Percentiles rank a stretch among this genome's conserved stretches.
These are phyloP conservation scores for Ascidia mentula DNA, from an alignment of 23 tunicate genomes.

Conservation along the genomic window DNA sequence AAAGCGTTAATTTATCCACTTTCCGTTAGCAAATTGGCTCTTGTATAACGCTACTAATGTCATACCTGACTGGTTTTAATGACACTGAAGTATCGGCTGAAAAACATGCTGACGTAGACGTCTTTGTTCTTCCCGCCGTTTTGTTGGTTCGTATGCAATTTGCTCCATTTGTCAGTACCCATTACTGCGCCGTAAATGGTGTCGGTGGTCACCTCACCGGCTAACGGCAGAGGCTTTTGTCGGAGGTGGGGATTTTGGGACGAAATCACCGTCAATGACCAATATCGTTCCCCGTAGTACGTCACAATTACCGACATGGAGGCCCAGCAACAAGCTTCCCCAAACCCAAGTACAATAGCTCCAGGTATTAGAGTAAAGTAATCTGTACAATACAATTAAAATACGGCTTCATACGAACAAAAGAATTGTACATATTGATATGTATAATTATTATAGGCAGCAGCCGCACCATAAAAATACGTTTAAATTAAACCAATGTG, in stretches of 20 bases:
- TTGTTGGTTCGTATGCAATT: not conserved
- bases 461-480: too few species aligned
- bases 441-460: too few species aligned
- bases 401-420: too few species aligned
- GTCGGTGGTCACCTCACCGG: not conserved
- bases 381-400: not conserved
- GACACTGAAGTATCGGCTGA: not conserved
- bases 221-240: not conserved
- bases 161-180: not conserved
- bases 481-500: too few species aligned
- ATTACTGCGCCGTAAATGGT: not conserved
- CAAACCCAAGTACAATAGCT: slow-evolving; percentile 2
- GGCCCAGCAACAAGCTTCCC: slow-evolving; percentile 19
- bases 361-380: not conserved
- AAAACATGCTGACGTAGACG: not conserved
- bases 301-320: slow-evolving; percentile 21
- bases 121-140: not conserved
- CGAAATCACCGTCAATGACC: not conserved
- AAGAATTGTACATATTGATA: too few species aligned
- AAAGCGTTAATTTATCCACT: too few species aligned
- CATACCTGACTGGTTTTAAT: slow-evolving; percentile 10
- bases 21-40: too few species aligned
- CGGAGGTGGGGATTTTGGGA: not conserved
- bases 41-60: too few species aligned
- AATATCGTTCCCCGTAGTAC: slow-evolving; percentile 13